A percentile compares a stretch with the other conserved stretches of the same genome.
These are phyloP conservation scores for Paracanthobrama guichenoti DNA, from an alignment of 2,113 vertebrate species.

Conservation along the genomic window DNA sequence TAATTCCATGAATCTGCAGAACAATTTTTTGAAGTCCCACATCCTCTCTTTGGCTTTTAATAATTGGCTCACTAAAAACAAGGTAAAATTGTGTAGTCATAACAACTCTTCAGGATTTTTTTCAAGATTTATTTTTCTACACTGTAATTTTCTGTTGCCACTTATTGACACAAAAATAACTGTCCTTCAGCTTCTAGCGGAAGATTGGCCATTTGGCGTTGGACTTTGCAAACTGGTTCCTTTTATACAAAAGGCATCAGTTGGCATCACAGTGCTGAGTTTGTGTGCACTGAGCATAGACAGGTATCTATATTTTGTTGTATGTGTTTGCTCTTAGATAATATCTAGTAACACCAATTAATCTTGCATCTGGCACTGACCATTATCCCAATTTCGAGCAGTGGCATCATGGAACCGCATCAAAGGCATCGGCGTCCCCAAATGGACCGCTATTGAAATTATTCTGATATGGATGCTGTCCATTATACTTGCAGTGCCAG, in stretches of 20 bases:
- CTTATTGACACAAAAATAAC: not conserved
- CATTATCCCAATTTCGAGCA: conserved; percentile 81
- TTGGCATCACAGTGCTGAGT: conserved; percentile 96
- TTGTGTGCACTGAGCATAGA: conserved; percentile 97
- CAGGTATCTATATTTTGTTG: conserved; percentile 76
- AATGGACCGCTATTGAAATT: conserved; percentile 93
- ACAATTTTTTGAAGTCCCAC: not conserved
- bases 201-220: conserved; percentile 93
- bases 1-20: not conserved
- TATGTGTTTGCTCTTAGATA: not conserved
- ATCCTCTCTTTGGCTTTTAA: not conserved
- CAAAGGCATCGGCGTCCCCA: conserved; percentile 92
- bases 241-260: conserved; percentile 95
- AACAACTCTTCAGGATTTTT: not conserved
- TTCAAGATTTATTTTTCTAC: not conserved
- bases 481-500: conserved; percentile 87
- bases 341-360: not conserved
- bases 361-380: not conserved
- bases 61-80: not conserved
- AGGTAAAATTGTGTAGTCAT: not conserved
- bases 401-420: conserved; percentile 95
- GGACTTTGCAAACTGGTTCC: conserved; percentile 94
- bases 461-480: conserved; percentile 92
- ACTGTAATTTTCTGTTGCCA: not conserved
- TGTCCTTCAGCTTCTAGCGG: conserved; percentile 82